Conservation (phyloP, 2,888 invertebrate genomes). For the Monoplex corrugatus region DNA sequence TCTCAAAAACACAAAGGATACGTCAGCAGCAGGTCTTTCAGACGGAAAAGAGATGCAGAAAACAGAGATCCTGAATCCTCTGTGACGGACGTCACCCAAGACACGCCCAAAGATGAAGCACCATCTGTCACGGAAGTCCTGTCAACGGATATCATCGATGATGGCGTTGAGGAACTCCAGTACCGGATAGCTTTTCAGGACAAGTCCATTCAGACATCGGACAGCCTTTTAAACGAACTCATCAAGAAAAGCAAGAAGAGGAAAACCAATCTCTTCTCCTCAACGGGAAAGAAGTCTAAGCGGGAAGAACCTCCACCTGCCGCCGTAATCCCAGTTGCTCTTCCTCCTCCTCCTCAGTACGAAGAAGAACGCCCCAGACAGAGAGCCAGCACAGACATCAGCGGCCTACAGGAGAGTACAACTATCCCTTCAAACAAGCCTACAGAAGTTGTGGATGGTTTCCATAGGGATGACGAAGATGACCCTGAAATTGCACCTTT, state of each 20-base stretch:
- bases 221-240: constrained; percentile 43
- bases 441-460: background rate
- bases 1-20: constrained; percentile 54
- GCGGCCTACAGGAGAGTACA: background rate
- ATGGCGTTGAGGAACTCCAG: constrained; percentile 23
- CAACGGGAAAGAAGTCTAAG: constrained; percentile 42
- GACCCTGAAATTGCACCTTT: constrained; percentile 36
- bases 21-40: constrained; percentile 54
- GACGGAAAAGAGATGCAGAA: constrained; percentile 47
- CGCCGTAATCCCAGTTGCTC: background rate
- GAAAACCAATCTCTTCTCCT: constrained; percentile 29
- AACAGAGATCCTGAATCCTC: background rate
- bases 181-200: constrained; percentile 41
- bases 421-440: background rate
- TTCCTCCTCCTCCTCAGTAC: background rate
- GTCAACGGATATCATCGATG: background rate
- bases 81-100: background rate
- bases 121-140: no score
- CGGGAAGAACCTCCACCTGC: background rate
- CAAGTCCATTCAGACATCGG: constrained; percentile 54
- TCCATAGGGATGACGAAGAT: constrained; percentile 31
- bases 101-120: background rate
- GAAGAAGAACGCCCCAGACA: background rate
- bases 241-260: constrained; percentile 50
- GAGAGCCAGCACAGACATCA: background rate